These are phyloP conservation scores for Brachirus orientalis DNA, from an alignment of 2,113 vertebrate species.

Conservation along the genomic window DNA sequence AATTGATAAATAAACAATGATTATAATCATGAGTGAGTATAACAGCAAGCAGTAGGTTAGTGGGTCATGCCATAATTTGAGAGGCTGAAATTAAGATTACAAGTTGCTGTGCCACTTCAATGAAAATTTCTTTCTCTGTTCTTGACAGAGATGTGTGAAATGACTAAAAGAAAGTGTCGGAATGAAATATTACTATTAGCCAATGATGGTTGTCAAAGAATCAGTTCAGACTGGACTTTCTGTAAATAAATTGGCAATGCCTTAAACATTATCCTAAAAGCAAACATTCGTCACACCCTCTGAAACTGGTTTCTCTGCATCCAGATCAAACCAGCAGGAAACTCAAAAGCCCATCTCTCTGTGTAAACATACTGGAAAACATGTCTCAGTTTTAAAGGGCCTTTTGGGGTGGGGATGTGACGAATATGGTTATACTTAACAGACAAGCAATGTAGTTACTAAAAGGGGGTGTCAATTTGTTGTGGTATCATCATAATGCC, in stretches of 20 bases:
- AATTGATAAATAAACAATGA: slow-evolving; percentile 2
- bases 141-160: background rate
- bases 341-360: slow-evolving; percentile 12
- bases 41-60: slow-evolving; percentile 51
- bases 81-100: slow-evolving; percentile 40
- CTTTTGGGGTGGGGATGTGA: background rate
- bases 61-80: slow-evolving; percentile 46
- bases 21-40: slow-evolving; percentile 40
- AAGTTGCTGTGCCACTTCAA: slow-evolving; percentile 24
- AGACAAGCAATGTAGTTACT: slow-evolving; percentile 27
- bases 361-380: slow-evolving; percentile 32
- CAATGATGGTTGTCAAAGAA: slow-evolving; percentile 4
- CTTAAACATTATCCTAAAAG: slow-evolving; percentile 48
- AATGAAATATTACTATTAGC: background rate
- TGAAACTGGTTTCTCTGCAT: slow-evolving; percentile 75
- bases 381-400: slow-evolving; percentile 11
- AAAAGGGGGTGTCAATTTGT: slow-evolving; percentile 28
- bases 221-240: slow-evolving; percentile 31
- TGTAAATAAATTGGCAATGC: slow-evolving; percentile 23
- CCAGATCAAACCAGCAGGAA: slow-evolving; percentile 37
- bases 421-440: slow-evolving; percentile 1
- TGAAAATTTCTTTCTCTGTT: background rate
- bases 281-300: slow-evolving; percentile 53
- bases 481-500: slow-evolving; percentile 40
- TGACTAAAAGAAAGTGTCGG: background rate